Percentiles rank a stretch among this genome's conserved stretches.
Conservation (phyloP, 2,888 invertebrate species). For the Latrodectus hesperus region DNA sequence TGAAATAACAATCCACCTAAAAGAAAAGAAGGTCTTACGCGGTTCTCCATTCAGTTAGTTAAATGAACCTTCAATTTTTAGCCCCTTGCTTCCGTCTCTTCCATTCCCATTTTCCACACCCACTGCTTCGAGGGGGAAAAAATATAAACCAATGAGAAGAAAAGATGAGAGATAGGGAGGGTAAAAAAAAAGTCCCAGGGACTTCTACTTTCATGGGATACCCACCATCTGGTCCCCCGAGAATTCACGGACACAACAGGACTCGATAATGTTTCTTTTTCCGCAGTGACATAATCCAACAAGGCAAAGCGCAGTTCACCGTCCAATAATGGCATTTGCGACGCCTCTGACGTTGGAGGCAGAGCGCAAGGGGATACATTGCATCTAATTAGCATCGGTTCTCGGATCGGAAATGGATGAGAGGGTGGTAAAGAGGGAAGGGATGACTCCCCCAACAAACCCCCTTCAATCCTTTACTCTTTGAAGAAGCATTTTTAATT, state of each 20-base stretch:
- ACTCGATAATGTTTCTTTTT: constrained; percentile 55
- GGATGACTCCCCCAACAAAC: constrained; percentile 2
- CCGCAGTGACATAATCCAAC: constrained; percentile 59
- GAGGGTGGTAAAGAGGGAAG: constrained; percentile 3
- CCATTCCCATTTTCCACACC: constrained; percentile 58
- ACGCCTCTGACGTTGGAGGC: constrained; percentile 60
- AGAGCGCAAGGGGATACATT: constrained; percentile 42
- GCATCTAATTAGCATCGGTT: constrained; percentile 66
- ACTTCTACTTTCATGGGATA: constrained; percentile 16
- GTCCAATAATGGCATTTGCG: constrained; percentile 65
- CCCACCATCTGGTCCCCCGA: constrained; percentile 63
- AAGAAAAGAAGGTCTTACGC: not conserved
- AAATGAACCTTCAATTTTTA: constrained; percentile 43
- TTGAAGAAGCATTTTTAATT: constrained; percentile 33
- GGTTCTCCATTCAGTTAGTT: constrained; percentile 4
- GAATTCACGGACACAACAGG: constrained; percentile 10
- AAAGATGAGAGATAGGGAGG: not conserved
- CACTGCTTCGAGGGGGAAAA: constrained; percentile 36
- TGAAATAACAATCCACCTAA: constrained; percentile 47
- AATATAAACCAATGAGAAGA: constrained; percentile 19
- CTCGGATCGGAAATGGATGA: constrained; percentile 25
- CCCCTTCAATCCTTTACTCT: constrained; percentile 15
- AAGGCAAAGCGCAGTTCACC: constrained; percentile 40
- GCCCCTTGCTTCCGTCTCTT: constrained; percentile 4
- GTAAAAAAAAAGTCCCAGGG: not conserved